A percentile compares a stretch with the other conserved stretches of the same genome.
Evolutionary conservation across 2,797 vertebrate species (phyloP).

Genomic region (Sebastes reedi): DNA sequence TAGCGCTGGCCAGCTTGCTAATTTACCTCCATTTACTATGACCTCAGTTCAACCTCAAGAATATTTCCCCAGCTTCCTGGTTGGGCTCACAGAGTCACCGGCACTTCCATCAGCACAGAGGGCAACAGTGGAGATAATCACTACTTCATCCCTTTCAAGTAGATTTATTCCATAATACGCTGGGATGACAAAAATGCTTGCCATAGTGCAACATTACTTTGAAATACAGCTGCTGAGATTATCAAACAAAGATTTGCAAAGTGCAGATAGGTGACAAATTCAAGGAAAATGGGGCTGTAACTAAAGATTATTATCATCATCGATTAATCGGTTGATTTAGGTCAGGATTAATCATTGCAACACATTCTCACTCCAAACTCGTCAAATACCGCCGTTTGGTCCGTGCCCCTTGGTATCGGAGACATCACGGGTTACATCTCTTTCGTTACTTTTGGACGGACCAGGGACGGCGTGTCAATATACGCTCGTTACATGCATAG

Average conservation of each 20-base stretch:
- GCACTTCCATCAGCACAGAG: background rate
- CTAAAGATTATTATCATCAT: too few relatives aligned
- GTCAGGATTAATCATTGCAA: background rate
- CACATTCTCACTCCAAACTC: too few relatives aligned
- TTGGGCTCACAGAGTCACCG: background rate
- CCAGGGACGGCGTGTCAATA: too few relatives aligned
- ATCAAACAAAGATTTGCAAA: background rate
- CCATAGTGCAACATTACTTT: background rate
- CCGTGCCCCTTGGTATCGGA: too few relatives aligned
- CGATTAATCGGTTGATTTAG: background rate
- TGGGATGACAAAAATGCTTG: background rate
- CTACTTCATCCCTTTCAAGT: background rate
- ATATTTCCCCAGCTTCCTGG: background rate
- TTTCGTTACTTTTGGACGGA: too few relatives aligned
- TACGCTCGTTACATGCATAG: too few relatives aligned
- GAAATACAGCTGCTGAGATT: background rate
- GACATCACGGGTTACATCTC: too few relatives aligned
- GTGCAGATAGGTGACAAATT: background rate
- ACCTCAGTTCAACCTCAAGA: conserved; percentile 14
- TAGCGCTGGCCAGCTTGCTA: conserved; percentile 19
- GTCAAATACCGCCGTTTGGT: too few relatives aligned
- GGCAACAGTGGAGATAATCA: background rate
- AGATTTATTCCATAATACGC: background rate
- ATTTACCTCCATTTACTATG: conserved; percentile 43
- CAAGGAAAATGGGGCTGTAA: background rate